Conservation (phyloP, 1,140 invertebrate genomes). For the Drosophila rhopaloa region DNA sequence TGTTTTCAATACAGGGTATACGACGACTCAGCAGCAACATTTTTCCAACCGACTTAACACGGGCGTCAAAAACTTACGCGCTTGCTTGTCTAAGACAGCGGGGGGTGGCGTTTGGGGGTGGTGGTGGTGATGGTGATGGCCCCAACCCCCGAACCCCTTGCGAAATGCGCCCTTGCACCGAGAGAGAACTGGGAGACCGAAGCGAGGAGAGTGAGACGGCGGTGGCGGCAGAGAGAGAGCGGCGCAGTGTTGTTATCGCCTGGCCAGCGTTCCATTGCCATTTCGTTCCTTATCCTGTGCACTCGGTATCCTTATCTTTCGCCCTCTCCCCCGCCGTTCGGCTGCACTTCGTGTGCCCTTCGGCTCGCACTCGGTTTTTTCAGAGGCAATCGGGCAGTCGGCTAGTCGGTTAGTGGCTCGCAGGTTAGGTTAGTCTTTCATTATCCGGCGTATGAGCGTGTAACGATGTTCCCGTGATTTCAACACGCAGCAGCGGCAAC, state of each 20-base stretch:
- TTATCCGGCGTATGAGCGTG: conserved; percentile 73
- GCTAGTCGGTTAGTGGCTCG: conserved; percentile 59
- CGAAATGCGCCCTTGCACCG: conserved; percentile 50
- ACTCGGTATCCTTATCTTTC: conserved; percentile 56
- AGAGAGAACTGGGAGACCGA: conserved; percentile 10
- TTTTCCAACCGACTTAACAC: conserved; percentile 77
- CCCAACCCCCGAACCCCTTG: neutral
- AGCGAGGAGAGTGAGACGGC: neutral
- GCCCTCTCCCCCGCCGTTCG: conserved; percentile 5
- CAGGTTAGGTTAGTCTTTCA: conserved; percentile 63
- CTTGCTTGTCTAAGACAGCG: conserved; percentile 73
- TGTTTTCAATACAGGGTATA: conserved; percentile 5
- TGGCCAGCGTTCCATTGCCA: conserved; percentile 58
- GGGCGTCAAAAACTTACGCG: conserved; percentile 77
- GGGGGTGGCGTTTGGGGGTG: neutral
- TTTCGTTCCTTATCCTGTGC: conserved; percentile 74
- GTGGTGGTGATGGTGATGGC: neutral
- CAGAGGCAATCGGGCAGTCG: conserved; percentile 43
- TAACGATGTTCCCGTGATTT: conserved; percentile 61
- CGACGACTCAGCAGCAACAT: conserved; percentile 48
- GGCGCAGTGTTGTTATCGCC: conserved; percentile 60
- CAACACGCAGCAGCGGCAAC: conserved; percentile 40
- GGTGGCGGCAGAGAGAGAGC: conserved; percentile 1
- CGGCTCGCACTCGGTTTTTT: conserved; percentile 13
- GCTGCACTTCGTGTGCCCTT: conserved; percentile 5